A percentile compares a stretch with the other conserved stretches of the same genome.
Conservation (phyloP, 2,113 vertebrate species). For the Platycercus adscitus region DNA sequence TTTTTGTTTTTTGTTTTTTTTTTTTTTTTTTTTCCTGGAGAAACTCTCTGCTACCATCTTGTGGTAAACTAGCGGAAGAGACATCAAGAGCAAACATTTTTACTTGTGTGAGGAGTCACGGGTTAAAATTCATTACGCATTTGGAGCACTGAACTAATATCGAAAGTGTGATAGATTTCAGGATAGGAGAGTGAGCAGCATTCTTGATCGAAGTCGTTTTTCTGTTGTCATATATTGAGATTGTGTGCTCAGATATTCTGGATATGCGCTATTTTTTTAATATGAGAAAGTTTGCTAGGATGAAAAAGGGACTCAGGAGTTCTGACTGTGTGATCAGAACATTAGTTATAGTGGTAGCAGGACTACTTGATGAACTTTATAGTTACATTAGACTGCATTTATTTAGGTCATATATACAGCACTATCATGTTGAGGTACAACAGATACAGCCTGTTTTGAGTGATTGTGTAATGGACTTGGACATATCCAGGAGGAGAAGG, state of each 20-base stretch:
- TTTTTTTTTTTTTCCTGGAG: neutral
- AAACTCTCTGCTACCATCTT: constrained; percentile 20
- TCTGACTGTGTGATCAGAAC: neutral
- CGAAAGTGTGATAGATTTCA: neutral
- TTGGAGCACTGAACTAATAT: neutral
- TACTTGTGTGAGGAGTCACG: fast-evolving
- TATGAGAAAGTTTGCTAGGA: neutral
- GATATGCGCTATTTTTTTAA: fast-evolving
- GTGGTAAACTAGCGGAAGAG: neutral
- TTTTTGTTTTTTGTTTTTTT: no score
- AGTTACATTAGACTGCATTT: neutral
- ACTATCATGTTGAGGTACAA: neutral
- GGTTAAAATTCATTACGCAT: neutral
- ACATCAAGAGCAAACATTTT: neutral
- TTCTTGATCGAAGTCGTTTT: neutral
- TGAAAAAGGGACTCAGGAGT: neutral
- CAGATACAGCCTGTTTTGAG: neutral
- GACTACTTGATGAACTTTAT: neutral
- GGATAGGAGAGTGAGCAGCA: neutral
- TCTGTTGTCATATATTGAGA: neutral
- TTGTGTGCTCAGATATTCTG: neutral
- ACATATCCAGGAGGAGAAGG: neutral
- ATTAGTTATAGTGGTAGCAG: neutral
- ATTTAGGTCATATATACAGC: neutral
- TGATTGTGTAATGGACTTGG: neutral